Evolutionary conservation across 2,797 vertebrate species (phyloP).

Genomic region (Anguilla obscura): DNA sequence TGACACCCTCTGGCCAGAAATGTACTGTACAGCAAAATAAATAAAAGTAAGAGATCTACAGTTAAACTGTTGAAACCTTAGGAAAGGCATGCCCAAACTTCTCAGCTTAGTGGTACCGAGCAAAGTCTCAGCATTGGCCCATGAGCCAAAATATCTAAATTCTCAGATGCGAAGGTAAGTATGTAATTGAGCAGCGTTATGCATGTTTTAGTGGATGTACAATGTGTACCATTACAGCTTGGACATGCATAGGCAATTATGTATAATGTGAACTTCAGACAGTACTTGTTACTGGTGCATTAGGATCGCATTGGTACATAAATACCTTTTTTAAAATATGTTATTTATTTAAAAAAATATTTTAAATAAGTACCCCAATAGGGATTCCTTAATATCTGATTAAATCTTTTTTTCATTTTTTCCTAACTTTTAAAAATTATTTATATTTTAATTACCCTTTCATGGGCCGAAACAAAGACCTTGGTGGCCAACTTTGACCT

Average conservation of each 20-base stretch:
- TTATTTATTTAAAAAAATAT: no score
- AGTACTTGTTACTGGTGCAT: no score
- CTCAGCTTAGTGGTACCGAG: not conserved
- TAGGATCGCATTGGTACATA: no score
- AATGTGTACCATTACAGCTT: not conserved
- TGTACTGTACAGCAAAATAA: not conserved
- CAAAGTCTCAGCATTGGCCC: not conserved
- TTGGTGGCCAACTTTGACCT: not conserved
- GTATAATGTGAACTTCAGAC: not conserved
- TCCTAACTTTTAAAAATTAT: not conserved
- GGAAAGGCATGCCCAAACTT: not conserved
- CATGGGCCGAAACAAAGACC: no score
- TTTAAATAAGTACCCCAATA: no score
- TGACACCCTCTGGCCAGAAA: slow-evolving; percentile 16
- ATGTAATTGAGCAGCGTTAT: not conserved
- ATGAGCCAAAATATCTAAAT: not conserved
- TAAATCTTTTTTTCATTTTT: not conserved
- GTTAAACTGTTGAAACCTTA: not conserved
- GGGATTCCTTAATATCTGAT: not conserved
- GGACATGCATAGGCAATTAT: not conserved
- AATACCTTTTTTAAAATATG: no score
- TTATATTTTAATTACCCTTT: no score
- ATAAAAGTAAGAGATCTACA: not conserved
- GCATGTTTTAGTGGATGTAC: not conserved
- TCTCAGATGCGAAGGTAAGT: not conserved